Conservation (phyloP, 2,888 invertebrate genomes). For the Drosophila sordidula region DNA sequence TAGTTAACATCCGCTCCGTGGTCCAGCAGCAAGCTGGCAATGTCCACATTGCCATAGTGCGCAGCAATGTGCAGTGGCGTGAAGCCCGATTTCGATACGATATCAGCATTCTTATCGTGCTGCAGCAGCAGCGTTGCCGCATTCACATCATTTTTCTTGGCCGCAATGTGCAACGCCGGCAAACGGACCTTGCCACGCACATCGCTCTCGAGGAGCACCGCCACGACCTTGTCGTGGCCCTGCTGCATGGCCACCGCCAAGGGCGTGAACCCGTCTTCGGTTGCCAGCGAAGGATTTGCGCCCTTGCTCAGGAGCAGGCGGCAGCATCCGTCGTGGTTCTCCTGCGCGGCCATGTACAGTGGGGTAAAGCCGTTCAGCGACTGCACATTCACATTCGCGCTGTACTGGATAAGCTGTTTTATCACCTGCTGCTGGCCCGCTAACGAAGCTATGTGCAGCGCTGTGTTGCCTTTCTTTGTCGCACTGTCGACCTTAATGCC, state of each 20-base stretch:
- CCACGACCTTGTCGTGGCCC: conserved; percentile 98
- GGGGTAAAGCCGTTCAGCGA: conserved; percentile 99
- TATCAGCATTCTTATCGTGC: conserved; percentile 98
- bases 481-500: conserved; percentile 97
- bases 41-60: conserved; percentile 98
- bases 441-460: conserved; percentile 98
- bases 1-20: conserved; percentile 98
- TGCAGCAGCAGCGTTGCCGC: conserved; percentile 96
- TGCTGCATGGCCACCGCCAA: conserved; percentile 99
- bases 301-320: conserved; percentile 95
- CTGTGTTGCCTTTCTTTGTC: conserved; percentile 98
- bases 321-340: conserved; percentile 97
- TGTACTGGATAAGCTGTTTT: conserved; percentile 94
- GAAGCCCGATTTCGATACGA: conserved; percentile 98
- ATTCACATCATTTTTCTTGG: conserved; percentile 99
- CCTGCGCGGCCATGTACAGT: conserved; percentile 99
- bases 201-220: conserved; percentile 97
- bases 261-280: conserved; percentile 99
- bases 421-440: conserved; percentile 98
- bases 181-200: conserved; percentile 97
- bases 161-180: conserved; percentile 98
- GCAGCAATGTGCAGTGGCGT: conserved; percentile 99
- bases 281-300: conserved; percentile 98
- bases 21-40: conserved; percentile 94
- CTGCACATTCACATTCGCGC: conserved; percentile 98